A percentile compares a stretch with the other conserved stretches of the same genome.
Evolutionary conservation across 2,797 vertebrate genomes (phyloP).

Genomic region (Urosaurus nigricauda): DNA sequence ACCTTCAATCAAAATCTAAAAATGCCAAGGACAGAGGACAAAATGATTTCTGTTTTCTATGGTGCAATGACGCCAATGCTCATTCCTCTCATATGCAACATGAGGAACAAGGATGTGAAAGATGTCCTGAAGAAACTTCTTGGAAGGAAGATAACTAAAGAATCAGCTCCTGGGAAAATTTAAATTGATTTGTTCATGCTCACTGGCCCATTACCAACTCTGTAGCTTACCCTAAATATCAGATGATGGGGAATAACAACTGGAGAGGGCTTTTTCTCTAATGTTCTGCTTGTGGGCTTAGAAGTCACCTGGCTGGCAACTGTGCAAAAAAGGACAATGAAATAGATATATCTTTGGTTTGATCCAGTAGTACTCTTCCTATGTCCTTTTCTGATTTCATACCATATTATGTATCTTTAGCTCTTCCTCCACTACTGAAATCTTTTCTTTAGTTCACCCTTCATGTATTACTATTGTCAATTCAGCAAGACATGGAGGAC

Average conservation of each 20-base stretch:
- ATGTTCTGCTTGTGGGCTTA: background rate
- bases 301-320: background rate
- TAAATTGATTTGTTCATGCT: background rate
- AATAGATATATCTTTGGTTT: background rate
- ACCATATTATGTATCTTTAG: background rate
- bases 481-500: too few species aligned
- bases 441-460: too few species aligned
- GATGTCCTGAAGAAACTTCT: constrained; percentile 28
- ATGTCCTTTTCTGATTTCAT: background rate
- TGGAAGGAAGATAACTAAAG: background rate
- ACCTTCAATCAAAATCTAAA: constrained; percentile 31
- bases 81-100: constrained; percentile 42
- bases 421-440: too few species aligned
- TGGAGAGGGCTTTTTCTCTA: background rate
- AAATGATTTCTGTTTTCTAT: constrained; percentile 42
- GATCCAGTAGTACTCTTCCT: background rate
- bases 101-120: constrained; percentile 45
- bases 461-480: too few species aligned
- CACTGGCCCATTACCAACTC: background rate
- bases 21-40: constrained; percentile 28
- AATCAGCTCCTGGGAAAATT: background rate
- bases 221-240: background rate
- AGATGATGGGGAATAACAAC: background rate
- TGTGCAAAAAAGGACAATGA: too few species aligned
- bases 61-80: constrained; percentile 42